Conservation (phyloP, 2,888 invertebrate genomes). For the Oxyteleia sp. region DNA sequence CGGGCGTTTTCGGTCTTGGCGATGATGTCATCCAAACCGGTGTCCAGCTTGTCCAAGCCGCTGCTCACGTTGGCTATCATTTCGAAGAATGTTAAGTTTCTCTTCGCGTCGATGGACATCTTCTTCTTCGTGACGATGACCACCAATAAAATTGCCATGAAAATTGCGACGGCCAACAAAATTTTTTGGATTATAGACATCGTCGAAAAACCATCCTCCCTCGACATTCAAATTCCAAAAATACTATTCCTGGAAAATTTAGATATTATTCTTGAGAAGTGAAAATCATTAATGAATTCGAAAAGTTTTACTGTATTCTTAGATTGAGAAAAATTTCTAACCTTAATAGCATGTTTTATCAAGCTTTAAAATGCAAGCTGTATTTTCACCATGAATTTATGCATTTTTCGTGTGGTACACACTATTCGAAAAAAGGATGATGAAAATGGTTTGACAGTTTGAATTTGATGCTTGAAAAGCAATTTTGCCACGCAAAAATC, state of each 20-base stretch:
- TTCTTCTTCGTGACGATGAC: slow-evolving; percentile 74
- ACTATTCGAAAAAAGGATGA: too few relatives aligned
- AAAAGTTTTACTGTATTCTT: too few relatives aligned
- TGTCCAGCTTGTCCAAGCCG: slow-evolving; percentile 79
- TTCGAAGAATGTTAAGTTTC: slow-evolving; percentile 74
- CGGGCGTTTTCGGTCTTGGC: slow-evolving; percentile 76
- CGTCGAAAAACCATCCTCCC: slow-evolving; percentile 25
- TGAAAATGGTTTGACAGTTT: too few relatives aligned
- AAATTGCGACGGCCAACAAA: slow-evolving; percentile 74
- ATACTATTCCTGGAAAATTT: slow-evolving; percentile 10
- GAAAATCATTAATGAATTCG: too few relatives aligned
- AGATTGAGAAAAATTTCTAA: too few relatives aligned
- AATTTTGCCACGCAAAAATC: too few relatives aligned
- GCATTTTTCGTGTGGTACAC: too few relatives aligned
- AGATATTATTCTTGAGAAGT: too few relatives aligned
- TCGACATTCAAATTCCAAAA: slow-evolving; percentile 9
- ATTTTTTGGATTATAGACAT: slow-evolving; percentile 73
- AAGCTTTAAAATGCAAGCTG: too few relatives aligned
- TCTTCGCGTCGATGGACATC: slow-evolving; percentile 71
- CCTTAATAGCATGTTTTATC: too few relatives aligned
- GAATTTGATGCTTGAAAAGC: too few relatives aligned
- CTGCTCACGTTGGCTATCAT: slow-evolving; percentile 81
- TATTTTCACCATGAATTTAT: too few relatives aligned
- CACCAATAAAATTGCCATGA: slow-evolving; percentile 72
- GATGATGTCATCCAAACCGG: slow-evolving; percentile 78